Evolutionary conservation across 2,888 invertebrate species (phyloP).

Genomic region (Pyralis farinalis): DNA sequence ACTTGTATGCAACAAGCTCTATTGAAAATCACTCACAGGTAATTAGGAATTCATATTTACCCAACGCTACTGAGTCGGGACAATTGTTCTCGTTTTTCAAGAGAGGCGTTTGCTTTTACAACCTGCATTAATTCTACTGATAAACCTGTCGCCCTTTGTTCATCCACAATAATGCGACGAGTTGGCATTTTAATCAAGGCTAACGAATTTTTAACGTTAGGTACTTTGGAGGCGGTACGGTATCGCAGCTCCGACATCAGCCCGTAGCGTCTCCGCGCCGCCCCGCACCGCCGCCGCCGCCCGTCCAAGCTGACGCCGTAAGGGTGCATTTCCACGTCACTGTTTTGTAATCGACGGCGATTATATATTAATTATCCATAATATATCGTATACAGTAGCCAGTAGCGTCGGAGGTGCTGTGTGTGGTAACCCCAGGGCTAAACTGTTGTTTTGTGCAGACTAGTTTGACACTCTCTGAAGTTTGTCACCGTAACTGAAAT

Average conservation of each 20-base stretch:
- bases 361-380: no score
- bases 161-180: constrained; percentile 38
- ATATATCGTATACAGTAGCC: no score
- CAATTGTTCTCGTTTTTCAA: constrained; percentile 26
- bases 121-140: constrained; percentile 44
- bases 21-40: constrained; percentile 8
- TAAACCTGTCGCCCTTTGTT: constrained; percentile 51
- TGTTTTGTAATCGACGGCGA: no score
- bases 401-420: no score
- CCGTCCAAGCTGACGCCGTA: constrained; percentile 12
- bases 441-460: no score
- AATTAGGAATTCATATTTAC: constrained; percentile 12
- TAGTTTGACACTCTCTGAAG: no score
- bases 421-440: no score
- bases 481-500: no score
- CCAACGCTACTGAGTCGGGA: background rate
- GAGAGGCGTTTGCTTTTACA: constrained; percentile 34
- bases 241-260: constrained; percentile 20
- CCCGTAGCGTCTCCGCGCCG: constrained; percentile 15
- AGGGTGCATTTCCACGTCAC: constrained; percentile 11
- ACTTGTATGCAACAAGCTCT: no score
- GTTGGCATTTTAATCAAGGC: constrained; percentile 54
- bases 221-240: constrained; percentile 27
- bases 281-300: constrained; percentile 16
- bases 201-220: constrained; percentile 50